These are phyloP conservation scores for Zeus faber DNA, from an alignment of 2,113 vertebrate genomes.

Conservation along the genomic window DNA sequence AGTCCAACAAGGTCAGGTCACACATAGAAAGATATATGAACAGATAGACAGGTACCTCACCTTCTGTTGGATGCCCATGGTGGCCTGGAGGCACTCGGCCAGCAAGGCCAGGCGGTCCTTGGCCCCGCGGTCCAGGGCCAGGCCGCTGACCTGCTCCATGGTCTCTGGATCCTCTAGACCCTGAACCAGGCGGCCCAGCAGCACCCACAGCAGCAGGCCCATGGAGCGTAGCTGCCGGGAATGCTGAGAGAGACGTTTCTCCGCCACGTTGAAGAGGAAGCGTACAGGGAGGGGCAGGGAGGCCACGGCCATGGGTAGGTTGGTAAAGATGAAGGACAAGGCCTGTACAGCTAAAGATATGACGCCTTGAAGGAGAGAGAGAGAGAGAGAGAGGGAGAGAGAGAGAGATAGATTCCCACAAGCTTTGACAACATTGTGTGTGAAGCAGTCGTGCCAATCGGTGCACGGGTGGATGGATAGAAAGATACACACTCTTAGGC, in stretches of 20 bases:
- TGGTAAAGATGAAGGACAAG: slow-evolving; percentile 89
- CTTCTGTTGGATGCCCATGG: slow-evolving; percentile 78
- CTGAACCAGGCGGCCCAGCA: slow-evolving; percentile 85
- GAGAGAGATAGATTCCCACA: slow-evolving; percentile 3
- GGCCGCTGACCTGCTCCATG: slow-evolving; percentile 81
- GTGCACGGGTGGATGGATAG: no score
- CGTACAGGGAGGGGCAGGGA: slow-evolving; percentile 89
- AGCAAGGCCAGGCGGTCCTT: slow-evolving; percentile 84
- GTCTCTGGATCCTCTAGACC: slow-evolving; percentile 84
- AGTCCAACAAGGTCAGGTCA: not conserved
- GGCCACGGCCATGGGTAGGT: slow-evolving; percentile 87
- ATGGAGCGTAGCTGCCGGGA: slow-evolving; percentile 80
- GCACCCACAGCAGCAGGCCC: slow-evolving; percentile 87
- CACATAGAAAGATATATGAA: not conserved
- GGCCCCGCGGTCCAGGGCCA: slow-evolving; percentile 80
- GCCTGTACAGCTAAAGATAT: slow-evolving; percentile 81
- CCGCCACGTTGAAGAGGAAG: slow-evolving; percentile 88
- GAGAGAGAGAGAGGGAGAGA: not conserved
- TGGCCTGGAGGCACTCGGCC: slow-evolving; percentile 84
- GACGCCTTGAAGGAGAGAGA: slow-evolving; percentile 65
- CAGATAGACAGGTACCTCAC: slow-evolving; percentile 11
- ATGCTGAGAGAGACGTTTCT: slow-evolving; percentile 87
- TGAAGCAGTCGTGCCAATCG: no score
- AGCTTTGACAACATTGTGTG: no score
- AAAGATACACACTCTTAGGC: slow-evolving; percentile 71